Base-by-base conservation (phyloP, 1,140 invertebrate species). In the Eulimnadia texana region DNA sequence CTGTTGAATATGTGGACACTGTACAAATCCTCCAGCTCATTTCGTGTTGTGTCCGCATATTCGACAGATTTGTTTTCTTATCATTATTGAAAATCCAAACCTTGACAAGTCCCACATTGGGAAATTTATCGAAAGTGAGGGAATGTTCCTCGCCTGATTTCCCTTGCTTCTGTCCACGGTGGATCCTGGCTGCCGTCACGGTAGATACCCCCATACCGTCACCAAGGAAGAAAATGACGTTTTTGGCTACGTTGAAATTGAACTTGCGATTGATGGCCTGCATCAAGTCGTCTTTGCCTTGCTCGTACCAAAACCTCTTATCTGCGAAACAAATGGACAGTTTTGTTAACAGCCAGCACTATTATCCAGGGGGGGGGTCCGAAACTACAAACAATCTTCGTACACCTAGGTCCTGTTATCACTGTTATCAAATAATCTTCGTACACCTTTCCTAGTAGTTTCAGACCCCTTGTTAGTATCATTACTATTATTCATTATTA, bases 151-250 rank as follows among this genome's bases (percentile, higher is more conserved):
- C 88, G 1, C 84, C 82, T 16, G 23, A 24, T 33, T 64, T 42
- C 28, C 77, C 76, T 42, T 75, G 69, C 23, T 71, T 66, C 66
- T 84, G 81, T 49, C 78, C 79, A 57, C 78, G 78, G 68, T 83
- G 84, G 61, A 90, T 88, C 61, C 93, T 77, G 0, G 86, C 81
- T 0, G 92, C 88, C 0, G 91, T 92, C 20, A 92, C 79, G 0
- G 92, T 94, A 29, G 88, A 84, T 0, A 89, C 79, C 3, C 92
- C 91, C 92, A 98, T 95, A 1, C 93, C 93, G 69, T 96, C 92
- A 0, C 92, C 93, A 11, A 96, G 75, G 68, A 96, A 96, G 0
- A 96, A 64, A 23, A 96, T 88, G 0, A 94, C 84, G 72, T 96
- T 96, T 71, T 86, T 91, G 0, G 93, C 93, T 42, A 61, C 60